phyloP scores from a whole-genome alignment of 2,888 invertebrate genomes.

The Ophion costatus region DNA sequence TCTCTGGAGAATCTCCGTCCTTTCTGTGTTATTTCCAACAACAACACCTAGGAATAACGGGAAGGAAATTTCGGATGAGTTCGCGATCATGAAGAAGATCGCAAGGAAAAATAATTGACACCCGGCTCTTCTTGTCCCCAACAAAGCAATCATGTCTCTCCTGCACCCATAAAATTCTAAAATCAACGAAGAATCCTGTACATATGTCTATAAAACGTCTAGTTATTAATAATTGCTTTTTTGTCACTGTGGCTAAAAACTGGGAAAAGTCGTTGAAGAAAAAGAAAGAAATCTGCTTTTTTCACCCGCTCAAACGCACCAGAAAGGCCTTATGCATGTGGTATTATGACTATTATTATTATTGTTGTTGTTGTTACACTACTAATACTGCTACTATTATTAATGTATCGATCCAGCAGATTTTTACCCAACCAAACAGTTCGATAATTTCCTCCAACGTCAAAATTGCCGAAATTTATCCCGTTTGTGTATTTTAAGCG shows the following conservation, averaged over 20 bases:
- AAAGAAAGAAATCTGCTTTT: slow-evolving; percentile 28
- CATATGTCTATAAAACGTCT: slow-evolving; percentile 77
- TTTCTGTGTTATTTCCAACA: not conserved
- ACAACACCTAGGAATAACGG: no score
- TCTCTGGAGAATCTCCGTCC: not conserved
- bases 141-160: slow-evolving; percentile 58
- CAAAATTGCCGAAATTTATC: slow-evolving; percentile 31
- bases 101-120: slow-evolving; percentile 16
- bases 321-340: slow-evolving; percentile 34
- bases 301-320: slow-evolving; percentile 32
- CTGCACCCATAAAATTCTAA: slow-evolving; percentile 67
- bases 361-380: not conserved
- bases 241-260: slow-evolving; percentile 35
- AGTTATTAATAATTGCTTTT: slow-evolving; percentile 70
- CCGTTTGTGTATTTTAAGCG: slow-evolving; percentile 13
- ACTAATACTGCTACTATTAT: slow-evolving; percentile 1
- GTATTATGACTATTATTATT: slow-evolving; percentile 58
- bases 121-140: slow-evolving; percentile 16
- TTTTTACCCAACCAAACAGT: slow-evolving; percentile 23
- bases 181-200: slow-evolving; percentile 75
- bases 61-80: not conserved
- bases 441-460: slow-evolving; percentile 12
- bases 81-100: not conserved
- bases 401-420: slow-evolving; percentile 45
- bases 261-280: slow-evolving; percentile 21